Base-by-base conservation (phyloP, 1,140 invertebrate species). In the Augochlora pura region DNA sequence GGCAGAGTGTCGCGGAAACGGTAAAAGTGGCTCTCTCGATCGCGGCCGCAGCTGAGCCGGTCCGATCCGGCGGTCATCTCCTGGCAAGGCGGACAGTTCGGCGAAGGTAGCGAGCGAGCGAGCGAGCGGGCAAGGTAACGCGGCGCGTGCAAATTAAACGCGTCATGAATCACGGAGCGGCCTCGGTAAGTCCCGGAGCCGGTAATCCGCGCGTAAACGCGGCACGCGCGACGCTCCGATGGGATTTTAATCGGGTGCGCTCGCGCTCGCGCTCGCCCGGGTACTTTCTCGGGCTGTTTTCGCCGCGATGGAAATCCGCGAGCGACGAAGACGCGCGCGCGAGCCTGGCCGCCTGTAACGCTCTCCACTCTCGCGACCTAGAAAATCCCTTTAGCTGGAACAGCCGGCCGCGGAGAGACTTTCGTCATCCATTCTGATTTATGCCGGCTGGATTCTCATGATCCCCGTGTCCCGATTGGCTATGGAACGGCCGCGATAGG, bases 201-300 rank as follows among this genome's bases (percentile, higher is more conserved):
- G 67, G 70, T 89, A 85, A 86, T 88, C 85, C 80, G 73, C 63
- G 32, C 25, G 42, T 8, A 63, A 83, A 88, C 68, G 80, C 84
- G 87, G 72, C 85, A 79, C 74, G 82, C 87, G 76, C 83, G 84
- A 79, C 78, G 70, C 32, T 83, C 76, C 87, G 87, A 90, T 87
- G 83, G 87, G 81, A 88, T 87, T 90, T 88, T 90, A 89, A 90
- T 90, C 85, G 86, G 52, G 32, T 32, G 32, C 32, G 32, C 32
- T 32, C 32, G 32, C 1, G 32, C 32, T 1, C 32, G 32, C 32
- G 32, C 32, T 1, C 32, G 32, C 32, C 1, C 32, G 32, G 32
- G 14, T 16, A n/a, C 59, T 42, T 64, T 81, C 67, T 54, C 74
- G 78, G 78, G 25, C 62, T 66, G 49, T 75, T 54, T 68, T 21